Base-by-base conservation (phyloP, 2,888 invertebrate species). In the Oxycera nigricornis region DNA sequence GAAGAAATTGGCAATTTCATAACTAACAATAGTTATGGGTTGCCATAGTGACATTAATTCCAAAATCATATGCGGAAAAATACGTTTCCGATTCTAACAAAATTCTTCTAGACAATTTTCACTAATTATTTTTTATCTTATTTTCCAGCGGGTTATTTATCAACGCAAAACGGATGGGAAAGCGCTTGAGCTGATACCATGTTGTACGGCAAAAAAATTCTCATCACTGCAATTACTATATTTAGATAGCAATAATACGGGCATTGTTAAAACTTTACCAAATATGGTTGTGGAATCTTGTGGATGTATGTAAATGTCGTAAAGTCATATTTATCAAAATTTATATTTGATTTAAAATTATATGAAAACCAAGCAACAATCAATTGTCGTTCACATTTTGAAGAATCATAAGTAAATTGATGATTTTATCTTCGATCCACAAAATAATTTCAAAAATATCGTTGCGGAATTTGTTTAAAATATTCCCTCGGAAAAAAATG, bases 221-320 rank as follows among this genome's bases (percentile, higher is more conserved):
- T 92, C 92, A 76, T 90, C 93, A 1, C 86, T 96, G 72, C 92
- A 93, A 80, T 86, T 96, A 52, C 88, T 95, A 9, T 95, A 94
- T 82, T 89, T 92, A 86, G 92, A 94, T 82, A 91, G 92, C 20
- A 92, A 93, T 79, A 91, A 91, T 79, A 91, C 93, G 2, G 90
- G 93, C 77, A 92, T 92, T 57, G 91, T 92, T 79, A 93, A 92
- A 81, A 91, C 91, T 1, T 84, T 96, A 75, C 94, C 94, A 0
- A 94, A 95, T 80, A 95, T 96, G 94, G 92, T 95, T 50, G 94
- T 95, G n/a, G 94, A 95, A 79, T 90, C 93, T 4, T 96, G 96
- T 82, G 95, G 95, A 20, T 96, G 96, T 82, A 92, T 94, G 91
- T 94, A 86, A 87, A 46, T 6, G 2, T 39, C 6, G 24, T 55